Base-by-base conservation (phyloP, 2,113 vertebrate genomes). In the Piaya cayana region DNA sequence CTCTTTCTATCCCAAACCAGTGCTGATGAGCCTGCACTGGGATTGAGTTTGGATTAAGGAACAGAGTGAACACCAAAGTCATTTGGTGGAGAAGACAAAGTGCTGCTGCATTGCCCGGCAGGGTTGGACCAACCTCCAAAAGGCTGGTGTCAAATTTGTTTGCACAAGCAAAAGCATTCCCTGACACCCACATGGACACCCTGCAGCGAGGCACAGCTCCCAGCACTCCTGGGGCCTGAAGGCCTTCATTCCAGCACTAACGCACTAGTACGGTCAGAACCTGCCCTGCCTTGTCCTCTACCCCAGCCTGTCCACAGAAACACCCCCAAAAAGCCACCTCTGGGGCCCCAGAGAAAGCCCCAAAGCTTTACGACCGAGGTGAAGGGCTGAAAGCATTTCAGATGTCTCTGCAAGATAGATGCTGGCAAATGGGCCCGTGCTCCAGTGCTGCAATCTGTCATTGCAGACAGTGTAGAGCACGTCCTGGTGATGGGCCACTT, bases 401-500 rank as follows among this genome's bases (percentile, higher is more conserved):
- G 39, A 67, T 43, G 63, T 42, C 27, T 86, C 76, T 69, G 42
- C 49, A 36, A 39, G 80, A 60, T 59, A 36, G 64, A 86, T 52
- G 36, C 45, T 72, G 55, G 64, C 30, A 65, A 94, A 64, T 6
- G 62, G 82, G 58, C 79, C 64, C 64, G 29, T 64, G 72, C n/a
- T 92, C 15, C 60, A 59, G 67, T 80, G 64, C 72, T 79, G 59
- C 47, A 77, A 59, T 82, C 70, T 92, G 59, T 95, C 82, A 82
- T 32, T 94, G 45, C 72, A 60, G 60, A 91, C 78, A 91, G 63
- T 36, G 59, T 0, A 56, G 22, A 75, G 67, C 4, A 3, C 30
- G 56, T 75, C 69, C 58, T 49, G 78, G 43, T 90, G 90, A 95
- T 42, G 79, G 90, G 69, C 68, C 34, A 74, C 84, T 95, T 97